These are phyloP conservation scores for Epizoanthus scotinus DNA, from an alignment of 92 coral and sea anemone genomes.

Conservation along the genomic window DNA sequence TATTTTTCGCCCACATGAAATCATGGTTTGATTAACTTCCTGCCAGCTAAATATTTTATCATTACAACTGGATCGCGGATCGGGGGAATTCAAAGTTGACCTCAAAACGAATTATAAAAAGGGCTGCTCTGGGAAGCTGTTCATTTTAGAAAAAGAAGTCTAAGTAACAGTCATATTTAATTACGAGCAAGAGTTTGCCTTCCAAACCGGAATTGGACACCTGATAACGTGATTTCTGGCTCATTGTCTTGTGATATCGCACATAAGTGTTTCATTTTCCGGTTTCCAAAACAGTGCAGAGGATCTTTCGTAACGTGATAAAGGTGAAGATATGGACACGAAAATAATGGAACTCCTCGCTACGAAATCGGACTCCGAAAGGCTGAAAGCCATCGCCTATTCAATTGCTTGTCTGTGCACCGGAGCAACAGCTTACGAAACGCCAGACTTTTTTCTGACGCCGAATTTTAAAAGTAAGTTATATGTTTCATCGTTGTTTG, in stretches of 20 bases:
- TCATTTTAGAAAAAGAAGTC: background rate
- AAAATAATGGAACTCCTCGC: constrained; percentile 58
- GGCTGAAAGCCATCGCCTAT: constrained; percentile 74
- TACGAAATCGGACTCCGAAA: constrained; percentile 66
- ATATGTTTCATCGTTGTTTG: background rate
- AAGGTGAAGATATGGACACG: constrained; percentile 48
- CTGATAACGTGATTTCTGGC: background rate
- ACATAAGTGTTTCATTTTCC: constrained; percentile 7
- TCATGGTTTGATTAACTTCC: background rate
- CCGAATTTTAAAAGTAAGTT: constrained; percentile 43
- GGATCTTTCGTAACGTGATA: background rate
- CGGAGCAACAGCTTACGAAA: constrained; percentile 78
- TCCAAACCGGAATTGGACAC: background rate
- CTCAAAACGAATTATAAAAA: background rate
- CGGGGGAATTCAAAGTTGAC: background rate
- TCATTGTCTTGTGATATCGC: background rate
- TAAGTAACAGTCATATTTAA: no score
- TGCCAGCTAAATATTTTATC: background rate
- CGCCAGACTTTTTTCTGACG: constrained; percentile 59
- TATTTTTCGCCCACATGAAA: background rate
- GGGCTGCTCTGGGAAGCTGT: background rate
- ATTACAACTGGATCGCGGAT: background rate
- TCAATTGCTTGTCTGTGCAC: constrained; percentile 78
- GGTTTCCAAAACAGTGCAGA: background rate
- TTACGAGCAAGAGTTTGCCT: background rate